Evolutionary conservation across 2,797 vertebrate genomes (phyloP).

Genomic region (Sorex maritimensis): DNA sequence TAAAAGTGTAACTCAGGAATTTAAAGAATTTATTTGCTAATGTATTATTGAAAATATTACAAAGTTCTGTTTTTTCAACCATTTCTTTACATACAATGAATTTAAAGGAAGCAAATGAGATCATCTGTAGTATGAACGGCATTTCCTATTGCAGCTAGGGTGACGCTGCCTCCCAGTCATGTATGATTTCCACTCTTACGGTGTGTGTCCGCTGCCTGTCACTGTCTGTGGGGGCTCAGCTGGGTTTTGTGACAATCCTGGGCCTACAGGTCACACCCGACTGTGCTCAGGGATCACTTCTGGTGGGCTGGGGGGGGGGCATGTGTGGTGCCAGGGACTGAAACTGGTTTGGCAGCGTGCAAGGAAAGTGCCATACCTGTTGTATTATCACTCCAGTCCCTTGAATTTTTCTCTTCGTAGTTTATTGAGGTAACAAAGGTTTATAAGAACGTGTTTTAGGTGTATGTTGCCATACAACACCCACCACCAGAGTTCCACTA

Average conservation of each 20-base stretch:
- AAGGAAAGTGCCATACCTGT: too few species aligned
- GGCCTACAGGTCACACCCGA: neutral
- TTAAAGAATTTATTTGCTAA: constrained; percentile 49
- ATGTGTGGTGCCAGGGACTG: too few species aligned
- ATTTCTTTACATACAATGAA: neutral
- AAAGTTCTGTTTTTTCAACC: constrained; percentile 38
- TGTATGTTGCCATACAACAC: too few species aligned
- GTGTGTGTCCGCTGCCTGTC: neutral
- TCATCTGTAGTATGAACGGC: constrained; percentile 9
- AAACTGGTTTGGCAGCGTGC: too few species aligned
- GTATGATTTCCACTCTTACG: neutral
- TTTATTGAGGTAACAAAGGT: too few species aligned
- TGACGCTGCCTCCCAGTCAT: neutral
- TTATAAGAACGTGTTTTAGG: too few species aligned
- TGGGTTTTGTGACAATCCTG: neutral
- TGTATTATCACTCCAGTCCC: too few species aligned
- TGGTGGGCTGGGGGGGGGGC: too few species aligned
- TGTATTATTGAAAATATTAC: constrained; percentile 60
- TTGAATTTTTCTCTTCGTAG: too few species aligned
- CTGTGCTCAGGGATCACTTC: too few species aligned
- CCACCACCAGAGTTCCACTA: too few species aligned
- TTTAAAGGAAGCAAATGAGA: constrained; percentile 31
- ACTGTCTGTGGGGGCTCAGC: neutral
- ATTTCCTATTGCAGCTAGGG: neutral
- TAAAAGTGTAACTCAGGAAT: constrained; percentile 3